Conservation (phyloP, 2,797 vertebrate genomes). For the Varecia variegata region DNA sequence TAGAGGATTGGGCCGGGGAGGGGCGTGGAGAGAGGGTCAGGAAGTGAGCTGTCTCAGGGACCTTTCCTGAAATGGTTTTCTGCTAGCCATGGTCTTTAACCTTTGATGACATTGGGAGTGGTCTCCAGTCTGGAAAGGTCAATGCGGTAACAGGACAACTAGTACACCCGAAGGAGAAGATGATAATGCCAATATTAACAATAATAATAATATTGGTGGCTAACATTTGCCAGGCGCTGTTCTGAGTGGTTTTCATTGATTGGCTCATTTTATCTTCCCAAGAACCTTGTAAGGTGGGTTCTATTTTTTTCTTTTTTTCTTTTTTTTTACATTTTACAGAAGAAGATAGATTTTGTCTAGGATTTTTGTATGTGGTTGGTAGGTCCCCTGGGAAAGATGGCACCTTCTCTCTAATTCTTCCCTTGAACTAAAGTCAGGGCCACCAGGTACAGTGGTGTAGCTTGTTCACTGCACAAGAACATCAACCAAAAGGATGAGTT, state of each 20-base stretch:
- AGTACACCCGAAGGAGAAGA: neutral
- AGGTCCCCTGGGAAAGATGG: neutral
- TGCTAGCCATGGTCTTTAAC: neutral
- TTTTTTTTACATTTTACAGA: neutral
- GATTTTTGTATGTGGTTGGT: neutral
- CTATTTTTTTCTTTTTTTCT: neutral
- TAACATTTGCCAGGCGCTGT: neutral
- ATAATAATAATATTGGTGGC: neutral
- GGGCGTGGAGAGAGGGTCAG: neutral
- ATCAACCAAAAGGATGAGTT: neutral
- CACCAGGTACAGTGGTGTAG: neutral
- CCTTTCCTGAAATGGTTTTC: conserved; percentile 28
- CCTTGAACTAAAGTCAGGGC: neutral
- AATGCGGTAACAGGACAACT: neutral
- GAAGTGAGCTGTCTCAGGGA: conserved; percentile 17
- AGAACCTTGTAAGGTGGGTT: neutral
- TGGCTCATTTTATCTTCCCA: neutral
- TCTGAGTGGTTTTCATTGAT: neutral
- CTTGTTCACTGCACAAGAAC: neutral
- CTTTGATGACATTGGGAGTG: conserved; percentile 7
- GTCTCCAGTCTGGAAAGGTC: neutral
- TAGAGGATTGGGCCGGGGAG: conserved; percentile 65
- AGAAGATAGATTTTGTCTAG: neutral
- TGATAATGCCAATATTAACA: neutral
- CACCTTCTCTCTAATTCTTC: neutral